A percentile compares a stretch with the other conserved stretches of the same genome.
Evolutionary conservation across 1,140 invertebrate genomes (phyloP).

Genomic region (Heterodera carotae): DNA sequence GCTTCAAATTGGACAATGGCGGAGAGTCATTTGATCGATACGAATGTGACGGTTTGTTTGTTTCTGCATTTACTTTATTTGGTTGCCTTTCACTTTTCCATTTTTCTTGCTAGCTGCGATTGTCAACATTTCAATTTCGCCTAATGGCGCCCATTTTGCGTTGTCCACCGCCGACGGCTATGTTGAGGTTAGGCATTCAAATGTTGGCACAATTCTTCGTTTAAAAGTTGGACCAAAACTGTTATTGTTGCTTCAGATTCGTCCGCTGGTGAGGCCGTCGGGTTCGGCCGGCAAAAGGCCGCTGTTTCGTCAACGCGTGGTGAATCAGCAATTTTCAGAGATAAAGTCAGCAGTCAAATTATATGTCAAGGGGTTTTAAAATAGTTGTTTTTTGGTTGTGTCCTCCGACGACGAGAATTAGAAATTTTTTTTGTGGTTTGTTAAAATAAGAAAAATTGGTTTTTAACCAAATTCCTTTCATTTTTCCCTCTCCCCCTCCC

Average conservation of each 20-base stretch:
- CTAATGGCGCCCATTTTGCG: slow-evolving; percentile 20
- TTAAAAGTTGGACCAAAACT: too few species aligned
- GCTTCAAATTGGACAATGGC: not conserved
- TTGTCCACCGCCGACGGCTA: slow-evolving; percentile 24
- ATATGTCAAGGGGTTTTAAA: too few species aligned
- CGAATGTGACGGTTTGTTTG: slow-evolving; percentile 20
- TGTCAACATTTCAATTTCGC: slow-evolving; percentile 24
- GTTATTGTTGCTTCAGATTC: not conserved
- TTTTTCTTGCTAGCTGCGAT: not conserved
- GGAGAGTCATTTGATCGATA: slow-evolving; percentile 18
- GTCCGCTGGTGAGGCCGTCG: not conserved
- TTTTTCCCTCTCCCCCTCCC: too few species aligned
- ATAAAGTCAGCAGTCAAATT: slow-evolving; percentile 3
- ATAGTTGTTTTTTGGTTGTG: not conserved
- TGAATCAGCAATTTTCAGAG: slow-evolving; percentile 16
- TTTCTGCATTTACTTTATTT: not conserved
- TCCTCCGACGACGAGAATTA: too few species aligned
- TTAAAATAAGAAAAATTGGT: too few species aligned
- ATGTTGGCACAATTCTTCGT: too few species aligned
- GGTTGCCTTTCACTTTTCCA: not conserved
- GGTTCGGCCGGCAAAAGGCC: not conserved
- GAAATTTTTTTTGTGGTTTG: too few species aligned
- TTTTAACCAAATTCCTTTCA: too few species aligned
- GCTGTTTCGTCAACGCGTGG: not conserved
- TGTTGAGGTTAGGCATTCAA: slow-evolving; percentile 13